Conservation (phyloP, 2,797 vertebrate genomes). For the Graptemys geographica region DNA sequence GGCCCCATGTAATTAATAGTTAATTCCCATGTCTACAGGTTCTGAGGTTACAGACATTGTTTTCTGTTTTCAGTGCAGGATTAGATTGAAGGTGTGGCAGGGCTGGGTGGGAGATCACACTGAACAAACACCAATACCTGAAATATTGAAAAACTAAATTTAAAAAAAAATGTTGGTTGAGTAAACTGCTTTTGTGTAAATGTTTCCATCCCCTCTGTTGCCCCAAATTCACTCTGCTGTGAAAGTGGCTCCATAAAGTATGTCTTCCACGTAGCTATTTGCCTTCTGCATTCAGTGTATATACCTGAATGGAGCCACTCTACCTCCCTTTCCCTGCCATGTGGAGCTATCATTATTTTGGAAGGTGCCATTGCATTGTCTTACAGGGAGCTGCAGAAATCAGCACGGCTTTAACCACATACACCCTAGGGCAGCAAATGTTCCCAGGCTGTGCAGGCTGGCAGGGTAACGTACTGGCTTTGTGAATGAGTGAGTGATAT, state of each 20-base stretch:
- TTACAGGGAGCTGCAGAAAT: neutral
- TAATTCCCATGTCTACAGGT: neutral
- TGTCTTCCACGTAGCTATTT: neutral
- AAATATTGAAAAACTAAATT: neutral
- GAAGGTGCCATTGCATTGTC: neutral
- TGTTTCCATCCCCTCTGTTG: neutral
- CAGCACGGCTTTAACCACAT: neutral
- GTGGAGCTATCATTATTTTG: neutral
- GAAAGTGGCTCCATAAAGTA: neutral
- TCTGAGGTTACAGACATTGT: neutral
- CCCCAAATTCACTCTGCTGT: neutral
- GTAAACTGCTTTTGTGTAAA: neutral
- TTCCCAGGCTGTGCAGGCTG: neutral
- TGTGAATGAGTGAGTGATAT: neutral
- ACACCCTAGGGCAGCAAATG: neutral
- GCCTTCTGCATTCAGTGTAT: neutral
- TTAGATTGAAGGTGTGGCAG: neutral
- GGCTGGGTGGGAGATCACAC: neutral
- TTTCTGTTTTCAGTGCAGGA: neutral
- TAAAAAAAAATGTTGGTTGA: neutral
- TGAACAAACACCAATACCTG: neutral
- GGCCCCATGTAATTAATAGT: neutral
- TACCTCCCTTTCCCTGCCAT: fast-evolving
- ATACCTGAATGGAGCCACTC: neutral
- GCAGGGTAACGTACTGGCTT: neutral